Base-by-base conservation (phyloP, 2,888 invertebrate genomes). In the Chironomus tentans region DNA sequence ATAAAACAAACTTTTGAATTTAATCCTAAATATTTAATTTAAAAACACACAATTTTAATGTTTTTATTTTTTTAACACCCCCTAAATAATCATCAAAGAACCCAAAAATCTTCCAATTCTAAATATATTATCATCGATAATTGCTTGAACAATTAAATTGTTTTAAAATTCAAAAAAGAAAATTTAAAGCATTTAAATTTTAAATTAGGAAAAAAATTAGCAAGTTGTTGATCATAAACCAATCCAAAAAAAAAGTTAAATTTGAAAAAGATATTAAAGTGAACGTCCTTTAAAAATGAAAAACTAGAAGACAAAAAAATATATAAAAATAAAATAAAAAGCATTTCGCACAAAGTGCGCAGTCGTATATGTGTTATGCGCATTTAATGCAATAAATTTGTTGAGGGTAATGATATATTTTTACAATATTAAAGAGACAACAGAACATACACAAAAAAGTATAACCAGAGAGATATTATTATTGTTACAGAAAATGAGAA, bases 311-410 rank as follows among this genome's bases (percentile, higher is more conserved):
- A n/a, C n/a, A n/a, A n/a, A n/a, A n/a, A n/a, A n/a, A n/a, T n/a
- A n/a, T n/a, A n/a, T n/a, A n/a, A n/a, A 50, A n/a, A 15, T 50
- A 50, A 50, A 13, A 28, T 28, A 28, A 50, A 38, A 38, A 62
- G 22, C 12, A 4, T 62, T 62, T 62, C 12, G 62, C 62, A 62
- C 62, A 62, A 62, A 62, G 62, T 62, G 62, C 62, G 62, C 62
- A 62, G 62, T 62, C 62, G 22, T 62, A 12, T 21, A 7, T 62
- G 22, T 62, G 62, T 62, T 62, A 62, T 62, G 21, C 15, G 62
- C 62, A 62, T 62, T 21, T 21, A 62, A 62, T 62, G 62, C 62
- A 62, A 62, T 62, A 62, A 21, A 62, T 62, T 62, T 62, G 62
- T 62, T 62, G 62, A 50, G 50, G 62, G 12, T 21, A 62, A 18